A percentile compares a stretch with the other conserved stretches of the same genome.
Evolutionary conservation across 1,140 invertebrate genomes (phyloP).

Genomic region (Pogonognathellus flavescens): DNA sequence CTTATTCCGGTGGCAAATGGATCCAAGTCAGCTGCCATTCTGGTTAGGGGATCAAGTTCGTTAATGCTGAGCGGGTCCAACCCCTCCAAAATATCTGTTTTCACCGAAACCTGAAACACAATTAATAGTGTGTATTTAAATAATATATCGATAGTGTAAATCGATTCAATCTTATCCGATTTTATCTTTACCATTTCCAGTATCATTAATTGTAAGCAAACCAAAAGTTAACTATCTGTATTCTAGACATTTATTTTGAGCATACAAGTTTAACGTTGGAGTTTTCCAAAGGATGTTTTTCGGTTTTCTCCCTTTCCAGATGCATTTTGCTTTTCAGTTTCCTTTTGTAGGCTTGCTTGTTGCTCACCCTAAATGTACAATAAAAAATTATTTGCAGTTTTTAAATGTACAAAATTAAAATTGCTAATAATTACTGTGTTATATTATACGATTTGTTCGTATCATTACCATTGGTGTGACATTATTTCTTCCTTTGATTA

Average conservation of each 20-base stretch:
- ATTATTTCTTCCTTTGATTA: no score
- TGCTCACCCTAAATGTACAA: constrained; percentile 26
- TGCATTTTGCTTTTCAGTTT: constrained; percentile 51
- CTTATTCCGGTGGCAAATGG: constrained; percentile 56
- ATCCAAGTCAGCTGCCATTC: constrained; percentile 74
- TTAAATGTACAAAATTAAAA: no score
- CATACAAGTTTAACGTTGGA: not conserved
- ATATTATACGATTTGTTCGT: no score
- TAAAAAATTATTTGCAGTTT: not conserved
- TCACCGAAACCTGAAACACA: not conserved
- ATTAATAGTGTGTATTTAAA: not conserved
- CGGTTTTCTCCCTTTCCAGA: constrained; percentile 18
- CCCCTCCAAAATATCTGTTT: constrained; percentile 58
- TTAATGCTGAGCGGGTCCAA: constrained; percentile 55
- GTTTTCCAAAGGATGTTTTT: constrained; percentile 56
- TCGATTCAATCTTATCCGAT: no score
- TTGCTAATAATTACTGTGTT: no score
- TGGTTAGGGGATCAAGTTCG: constrained; percentile 77
- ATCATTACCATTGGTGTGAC: no score
- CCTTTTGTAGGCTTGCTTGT: constrained; percentile 41
- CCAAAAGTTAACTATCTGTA: no score
- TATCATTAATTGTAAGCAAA: no score
- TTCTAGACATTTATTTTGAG: not conserved
- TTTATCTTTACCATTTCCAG: no score
- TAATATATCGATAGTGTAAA: not conserved